phyloP scores from a whole-genome alignment of 2,888 invertebrate species.

The Dione juno region DNA sequence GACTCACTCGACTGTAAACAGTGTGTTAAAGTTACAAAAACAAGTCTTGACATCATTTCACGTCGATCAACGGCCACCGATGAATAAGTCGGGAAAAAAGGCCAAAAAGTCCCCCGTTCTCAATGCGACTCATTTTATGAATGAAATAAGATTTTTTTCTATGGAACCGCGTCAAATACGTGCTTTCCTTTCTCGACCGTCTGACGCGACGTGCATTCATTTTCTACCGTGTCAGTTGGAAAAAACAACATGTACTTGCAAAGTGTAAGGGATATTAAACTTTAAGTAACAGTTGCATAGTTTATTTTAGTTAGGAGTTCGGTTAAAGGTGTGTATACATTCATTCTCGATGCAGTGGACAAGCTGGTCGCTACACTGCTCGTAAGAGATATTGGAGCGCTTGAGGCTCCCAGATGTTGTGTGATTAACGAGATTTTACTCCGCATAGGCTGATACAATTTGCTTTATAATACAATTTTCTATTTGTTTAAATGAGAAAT shows the following conservation, averaged over 20 bases:
- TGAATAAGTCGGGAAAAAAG: slow-evolving; percentile 55
- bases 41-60: slow-evolving; percentile 78
- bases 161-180: slow-evolving; percentile 79
- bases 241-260: slow-evolving; percentile 51
- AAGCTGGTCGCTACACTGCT: slow-evolving; percentile 55
- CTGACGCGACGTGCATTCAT: slow-evolving; percentile 78
- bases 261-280: slow-evolving; percentile 42
- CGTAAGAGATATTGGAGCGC: slow-evolving; percentile 60
- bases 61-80: slow-evolving; percentile 70
- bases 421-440: slow-evolving; percentile 70
- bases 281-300: slow-evolving; percentile 41
- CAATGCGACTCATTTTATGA: slow-evolving; percentile 82
- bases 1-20: slow-evolving; percentile 72
- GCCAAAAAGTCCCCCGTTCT: slow-evolving; percentile 61
- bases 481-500: slow-evolving; percentile 1
- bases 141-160: slow-evolving; percentile 80
- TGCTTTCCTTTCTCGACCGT: slow-evolving; percentile 77
- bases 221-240: slow-evolving; percentile 63
- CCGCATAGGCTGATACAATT: slow-evolving; percentile 48
- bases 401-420: slow-evolving; percentile 69
- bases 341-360: slow-evolving; percentile 60
- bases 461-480: slow-evolving; percentile 48
- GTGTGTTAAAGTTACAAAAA: slow-evolving; percentile 70
- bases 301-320: slow-evolving; percentile 45
- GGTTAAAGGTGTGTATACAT: slow-evolving; percentile 53